These are phyloP conservation scores for Rhinatrema bivittatum DNA, from an alignment of 2,797 vertebrate species.

Conservation along the genomic window DNA sequence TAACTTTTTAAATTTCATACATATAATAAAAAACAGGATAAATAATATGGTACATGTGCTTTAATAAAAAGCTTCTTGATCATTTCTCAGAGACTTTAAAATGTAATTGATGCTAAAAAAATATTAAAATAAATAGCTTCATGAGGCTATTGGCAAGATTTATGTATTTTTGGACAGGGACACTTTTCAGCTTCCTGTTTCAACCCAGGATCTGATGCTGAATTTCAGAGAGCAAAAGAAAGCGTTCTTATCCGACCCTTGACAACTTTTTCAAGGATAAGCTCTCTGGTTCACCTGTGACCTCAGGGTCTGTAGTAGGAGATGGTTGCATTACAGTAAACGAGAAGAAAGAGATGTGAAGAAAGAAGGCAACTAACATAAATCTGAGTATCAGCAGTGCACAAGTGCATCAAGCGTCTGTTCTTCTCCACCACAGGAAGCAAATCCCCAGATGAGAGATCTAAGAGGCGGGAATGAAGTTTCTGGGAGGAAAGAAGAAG, in stretches of 20 bases:
- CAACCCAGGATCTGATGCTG: constrained; percentile 46
- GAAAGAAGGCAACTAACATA: constrained; percentile 52
- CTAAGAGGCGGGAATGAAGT: constrained; percentile 75
- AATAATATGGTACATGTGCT: constrained; percentile 65
- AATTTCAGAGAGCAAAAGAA: constrained; percentile 56
- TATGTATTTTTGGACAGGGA: constrained; percentile 61
- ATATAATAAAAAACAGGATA: constrained; percentile 74
- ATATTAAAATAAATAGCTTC: too few species aligned
- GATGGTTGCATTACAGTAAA: constrained; percentile 21
- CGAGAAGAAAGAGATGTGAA: constrained; percentile 23
- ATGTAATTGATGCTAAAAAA: constrained; percentile 76
- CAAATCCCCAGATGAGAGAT: constrained; percentile 74
- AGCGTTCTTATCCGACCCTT: constrained; percentile 65
- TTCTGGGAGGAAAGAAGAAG: constrained; percentile 53
- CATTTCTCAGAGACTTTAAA: constrained; percentile 65
- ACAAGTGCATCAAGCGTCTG: constrained; percentile 54
- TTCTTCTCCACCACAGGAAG: constrained; percentile 65
- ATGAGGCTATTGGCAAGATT: constrained; percentile 72
- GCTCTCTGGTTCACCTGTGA: constrained; percentile 27
- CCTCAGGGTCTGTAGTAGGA: constrained; percentile 28
- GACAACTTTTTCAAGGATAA: constrained; percentile 49
- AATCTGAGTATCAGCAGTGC: constrained; percentile 50
- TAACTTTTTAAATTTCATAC: constrained; percentile 72
- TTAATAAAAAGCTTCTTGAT: constrained; percentile 71
- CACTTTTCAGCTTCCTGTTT: constrained; percentile 60